These are phyloP conservation scores for Pipistrellus nathusii DNA, from an alignment of 2,797 vertebrate genomes.

Conservation along the genomic window DNA sequence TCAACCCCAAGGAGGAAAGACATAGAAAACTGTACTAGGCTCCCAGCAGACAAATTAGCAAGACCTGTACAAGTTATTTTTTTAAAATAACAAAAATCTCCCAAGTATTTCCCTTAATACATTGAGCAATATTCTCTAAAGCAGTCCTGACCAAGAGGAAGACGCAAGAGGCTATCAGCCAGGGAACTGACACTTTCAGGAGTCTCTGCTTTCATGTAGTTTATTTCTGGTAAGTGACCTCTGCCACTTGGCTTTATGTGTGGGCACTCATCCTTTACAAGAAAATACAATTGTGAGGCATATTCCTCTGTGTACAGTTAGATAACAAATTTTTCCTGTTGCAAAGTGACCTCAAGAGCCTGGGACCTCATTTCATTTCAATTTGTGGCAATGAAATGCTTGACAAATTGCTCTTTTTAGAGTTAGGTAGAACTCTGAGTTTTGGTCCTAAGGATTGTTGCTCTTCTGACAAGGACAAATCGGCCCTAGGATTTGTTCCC, in stretches of 20 bases:
- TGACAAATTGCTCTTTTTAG: slow-evolving; percentile 86
- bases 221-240: slow-evolving; percentile 84
- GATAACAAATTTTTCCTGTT: slow-evolving; percentile 88
- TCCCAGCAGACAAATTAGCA: neutral
- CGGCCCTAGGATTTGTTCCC: slow-evolving; percentile 67
- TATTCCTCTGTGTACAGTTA: slow-evolving; percentile 83
- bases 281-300: slow-evolving; percentile 83
- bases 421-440: slow-evolving; percentile 77
- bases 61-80: slow-evolving; percentile 15
- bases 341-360: slow-evolving; percentile 87
- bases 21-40: neutral
- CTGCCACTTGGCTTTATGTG: slow-evolving; percentile 78
- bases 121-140: neutral
- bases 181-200: slow-evolving; percentile 17
- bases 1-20: neutral
- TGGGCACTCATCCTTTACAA: slow-evolving; percentile 81
- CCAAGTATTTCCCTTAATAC: slow-evolving; percentile 2
- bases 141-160: slow-evolving; percentile 54
- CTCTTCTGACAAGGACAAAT: slow-evolving; percentile 84
- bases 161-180: slow-evolving; percentile 64
- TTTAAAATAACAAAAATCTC: slow-evolving; percentile 45
- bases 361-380: slow-evolving; percentile 86
- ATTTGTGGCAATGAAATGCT: slow-evolving; percentile 86
- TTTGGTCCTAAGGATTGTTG: slow-evolving; percentile 79
- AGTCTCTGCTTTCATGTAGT: slow-evolving; percentile 71